These are phyloP conservation scores for Myzus persicae DNA, from an alignment of 1,140 invertebrate species.

Conservation along the genomic window DNA sequence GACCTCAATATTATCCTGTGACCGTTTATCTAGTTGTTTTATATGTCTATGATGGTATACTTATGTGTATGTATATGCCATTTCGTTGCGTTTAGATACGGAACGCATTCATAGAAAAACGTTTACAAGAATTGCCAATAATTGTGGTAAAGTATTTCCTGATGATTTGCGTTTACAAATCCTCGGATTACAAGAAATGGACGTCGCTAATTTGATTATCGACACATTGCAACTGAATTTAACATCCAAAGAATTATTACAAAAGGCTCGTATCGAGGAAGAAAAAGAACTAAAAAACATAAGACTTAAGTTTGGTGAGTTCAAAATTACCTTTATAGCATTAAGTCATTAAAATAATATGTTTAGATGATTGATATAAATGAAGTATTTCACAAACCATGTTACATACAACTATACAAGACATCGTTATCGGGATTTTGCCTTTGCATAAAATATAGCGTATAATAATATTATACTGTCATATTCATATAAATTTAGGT, in stretches of 20 bases:
- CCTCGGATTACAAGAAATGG: slow-evolving; percentile 77
- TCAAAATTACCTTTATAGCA: no score
- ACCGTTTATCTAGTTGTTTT: no score
- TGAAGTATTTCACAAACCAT: no score
- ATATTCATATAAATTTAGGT: no score
- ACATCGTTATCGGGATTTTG: no score
- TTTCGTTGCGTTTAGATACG: not conserved
- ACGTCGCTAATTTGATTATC: slow-evolving; percentile 76
- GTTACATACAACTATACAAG: no score
- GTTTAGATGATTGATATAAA: no score
- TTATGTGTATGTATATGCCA: not conserved
- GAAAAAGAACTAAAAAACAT: slow-evolving; percentile 63
- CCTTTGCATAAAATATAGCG: no score
- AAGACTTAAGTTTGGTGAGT: not conserved
- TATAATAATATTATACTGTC: no score
- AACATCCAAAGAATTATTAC: slow-evolving; percentile 73
- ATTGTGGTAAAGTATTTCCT: slow-evolving; percentile 78
- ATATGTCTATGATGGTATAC: no score
- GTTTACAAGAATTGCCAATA: slow-evolving; percentile 62
- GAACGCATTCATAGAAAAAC: slow-evolving; percentile 26
- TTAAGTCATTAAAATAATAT: no score
- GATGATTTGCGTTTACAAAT: slow-evolving; percentile 75
- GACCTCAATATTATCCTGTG: no score
- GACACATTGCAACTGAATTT: slow-evolving; percentile 76
- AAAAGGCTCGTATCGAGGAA: slow-evolving; percentile 65